Base-by-base conservation (phyloP, 2,797 vertebrate genomes). In the Harpagifer antarcticus region DNA sequence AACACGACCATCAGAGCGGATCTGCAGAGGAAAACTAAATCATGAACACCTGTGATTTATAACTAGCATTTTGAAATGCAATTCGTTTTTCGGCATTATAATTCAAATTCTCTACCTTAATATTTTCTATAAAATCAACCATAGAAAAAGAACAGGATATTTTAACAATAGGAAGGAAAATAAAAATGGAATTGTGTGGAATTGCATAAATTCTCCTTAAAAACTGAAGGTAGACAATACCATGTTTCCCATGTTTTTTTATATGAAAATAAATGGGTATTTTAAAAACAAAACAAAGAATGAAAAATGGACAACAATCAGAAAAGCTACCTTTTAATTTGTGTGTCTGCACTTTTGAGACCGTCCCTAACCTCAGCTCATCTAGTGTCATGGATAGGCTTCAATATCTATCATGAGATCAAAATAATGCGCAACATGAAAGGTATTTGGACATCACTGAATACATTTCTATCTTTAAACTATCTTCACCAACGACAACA, bases 1-100 rank as follows among this genome's bases (percentile, higher is more conserved):
- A 68, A 98, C 86, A 13, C 97, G 97, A 9, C 96, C 96, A 14
- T 99, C 98, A 0, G 94, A 94, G 27, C 95, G 94, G 79, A 96
- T 92, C 95, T 96, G 82, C 17, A 68, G 55, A 52, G 45, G 73
- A 63, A 56, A 68, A 16, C 12, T 17, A 48, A 27, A n/a, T 64
- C 42, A 59, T 77, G n/a, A n/a, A n/a, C n/a, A n/a, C n/a, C n/a
- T n/a, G 15, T 40, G 17, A 8, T 37, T 37, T 37, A 37, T 9
- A 37, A 37, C 33, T 37, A 37, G 33, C 33, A 37, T 7, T 37
- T 37, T 37, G 33, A 37, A 37, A 37, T 37, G 33, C 7, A 37
- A 37, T 37, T 9, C 7, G 5, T 37, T 37, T 6, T 37, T 37
- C 27, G 27, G 4, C 27, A 27, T 27, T 5, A 27, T 1, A 4